Percentiles rank a stretch among this genome's conserved stretches.
phyloP scores from a whole-genome alignment of 2,797 vertebrate species.

The Syncerus caffer region DNA sequence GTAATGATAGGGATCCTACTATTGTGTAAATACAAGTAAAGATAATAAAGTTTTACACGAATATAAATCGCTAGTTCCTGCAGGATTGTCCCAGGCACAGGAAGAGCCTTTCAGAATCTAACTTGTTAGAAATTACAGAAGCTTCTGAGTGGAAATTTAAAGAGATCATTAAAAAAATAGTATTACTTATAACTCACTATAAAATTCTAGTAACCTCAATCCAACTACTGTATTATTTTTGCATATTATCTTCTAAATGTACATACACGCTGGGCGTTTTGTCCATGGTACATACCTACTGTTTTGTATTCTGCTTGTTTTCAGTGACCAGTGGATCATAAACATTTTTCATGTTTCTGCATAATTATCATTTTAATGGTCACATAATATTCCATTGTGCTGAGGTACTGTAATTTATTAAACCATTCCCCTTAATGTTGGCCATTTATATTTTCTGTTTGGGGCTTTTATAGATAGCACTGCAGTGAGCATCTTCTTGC shows the following conservation, averaged over 20 bases:
- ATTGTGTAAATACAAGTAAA: neutral
- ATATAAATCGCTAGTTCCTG: neutral
- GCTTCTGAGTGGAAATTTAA: conserved; percentile 32
- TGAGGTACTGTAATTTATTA: conserved; percentile 74
- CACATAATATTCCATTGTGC: conserved; percentile 77
- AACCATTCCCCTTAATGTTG: conserved; percentile 71
- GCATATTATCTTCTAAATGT: neutral
- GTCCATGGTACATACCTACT: neutral
- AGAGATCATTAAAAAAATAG: conserved; percentile 32
- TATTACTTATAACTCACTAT: conserved; percentile 2
- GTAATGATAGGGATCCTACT: neutral
- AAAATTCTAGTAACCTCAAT: neutral
- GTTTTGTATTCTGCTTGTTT: conserved; percentile 65
- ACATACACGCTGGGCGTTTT: neutral
- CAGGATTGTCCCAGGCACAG: neutral
- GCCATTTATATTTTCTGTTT: conserved; percentile 69
- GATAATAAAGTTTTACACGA: neutral
- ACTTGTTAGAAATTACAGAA: neutral
- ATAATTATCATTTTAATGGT: conserved; percentile 76
- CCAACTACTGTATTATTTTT: neutral
- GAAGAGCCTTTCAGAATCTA: neutral
- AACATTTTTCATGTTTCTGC: conserved; percentile 71
- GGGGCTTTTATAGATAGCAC: conserved; percentile 68
- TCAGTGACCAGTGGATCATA: conserved; percentile 63
- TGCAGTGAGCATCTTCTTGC: conserved; percentile 51